Conservation (phyloP, 2,113 vertebrate genomes). For the Colinus virginianus region DNA sequence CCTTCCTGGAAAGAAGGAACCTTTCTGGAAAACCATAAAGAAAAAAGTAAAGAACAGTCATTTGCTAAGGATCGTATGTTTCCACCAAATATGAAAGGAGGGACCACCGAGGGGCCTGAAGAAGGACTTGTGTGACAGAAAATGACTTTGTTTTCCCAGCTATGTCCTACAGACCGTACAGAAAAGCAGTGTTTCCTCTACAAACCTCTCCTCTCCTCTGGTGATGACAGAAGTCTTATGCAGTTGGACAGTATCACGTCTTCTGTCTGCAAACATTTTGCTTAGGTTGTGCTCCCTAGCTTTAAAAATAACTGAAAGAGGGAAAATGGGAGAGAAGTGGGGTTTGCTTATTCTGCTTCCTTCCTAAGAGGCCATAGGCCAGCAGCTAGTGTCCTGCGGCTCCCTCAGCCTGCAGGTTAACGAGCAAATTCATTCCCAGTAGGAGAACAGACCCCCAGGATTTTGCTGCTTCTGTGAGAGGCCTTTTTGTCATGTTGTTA, state of each 20-base stretch:
- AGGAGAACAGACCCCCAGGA: neutral
- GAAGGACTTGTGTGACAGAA: neutral
- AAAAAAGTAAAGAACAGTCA: neutral
- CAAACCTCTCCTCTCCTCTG: neutral
- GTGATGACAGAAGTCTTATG: neutral
- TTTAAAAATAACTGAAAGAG: neutral
- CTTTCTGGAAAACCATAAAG: neutral
- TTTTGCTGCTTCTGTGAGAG: neutral
- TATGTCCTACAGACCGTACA: neutral
- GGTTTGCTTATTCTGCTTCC: neutral
- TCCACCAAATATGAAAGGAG: neutral
- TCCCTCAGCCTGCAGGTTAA: neutral
- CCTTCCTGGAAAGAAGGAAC: neutral
- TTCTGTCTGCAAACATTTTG: neutral
- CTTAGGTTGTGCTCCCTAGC: neutral
- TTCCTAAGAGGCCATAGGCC: neutral
- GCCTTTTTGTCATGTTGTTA: neutral
- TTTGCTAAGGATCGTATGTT: neutral
- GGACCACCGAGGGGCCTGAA: neutral
- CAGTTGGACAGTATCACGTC: neutral
- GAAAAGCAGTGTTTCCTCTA: neutral
- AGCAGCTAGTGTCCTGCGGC: neutral
- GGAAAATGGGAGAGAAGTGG: neutral
- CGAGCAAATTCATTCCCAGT: neutral
- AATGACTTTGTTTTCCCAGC: neutral